phyloP scores from a whole-genome alignment of 2,113 vertebrate genomes.

The Gallinago undulata region DNA sequence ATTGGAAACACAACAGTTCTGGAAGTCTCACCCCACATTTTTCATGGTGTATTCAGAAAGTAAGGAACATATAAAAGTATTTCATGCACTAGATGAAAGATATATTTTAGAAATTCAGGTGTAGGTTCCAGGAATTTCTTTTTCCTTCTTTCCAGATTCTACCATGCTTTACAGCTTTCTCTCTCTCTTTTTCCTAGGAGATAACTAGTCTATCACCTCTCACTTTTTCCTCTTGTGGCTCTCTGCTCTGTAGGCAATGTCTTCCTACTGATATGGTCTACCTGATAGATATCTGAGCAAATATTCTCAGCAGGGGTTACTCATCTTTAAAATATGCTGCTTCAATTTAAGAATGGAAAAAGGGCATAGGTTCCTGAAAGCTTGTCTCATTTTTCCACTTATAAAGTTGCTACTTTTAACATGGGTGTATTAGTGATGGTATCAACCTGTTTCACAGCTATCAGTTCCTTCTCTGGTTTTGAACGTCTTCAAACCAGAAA shows the following conservation, averaged over 20 bases:
- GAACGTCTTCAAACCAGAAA: not conserved
- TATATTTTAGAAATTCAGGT: not conserved
- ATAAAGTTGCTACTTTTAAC: not conserved
- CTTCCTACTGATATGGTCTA: not conserved
- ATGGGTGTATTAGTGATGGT: not conserved
- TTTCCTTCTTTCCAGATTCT: not conserved
- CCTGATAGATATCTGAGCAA: not conserved
- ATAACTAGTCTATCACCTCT: not conserved
- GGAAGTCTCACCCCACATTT: not conserved
- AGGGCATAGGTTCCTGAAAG: not conserved
- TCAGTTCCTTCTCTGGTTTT: not conserved
- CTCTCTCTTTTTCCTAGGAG: not conserved
- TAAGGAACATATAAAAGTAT: not conserved
- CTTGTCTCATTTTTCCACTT: not conserved
- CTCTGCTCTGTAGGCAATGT: not conserved
- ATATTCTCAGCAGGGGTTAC: not conserved
- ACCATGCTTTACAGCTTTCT: not conserved
- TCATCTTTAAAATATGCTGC: not conserved
- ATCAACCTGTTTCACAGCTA: not conserved
- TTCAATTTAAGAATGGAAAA: not conserved
- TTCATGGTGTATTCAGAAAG: not conserved
- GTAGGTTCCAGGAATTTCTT: not conserved
- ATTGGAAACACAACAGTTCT: not conserved
- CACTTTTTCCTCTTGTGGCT: not conserved
- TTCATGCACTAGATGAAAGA: not conserved